Conservation (phyloP, 2,113 vertebrate species). For the Triplophysa dalaica region DNA sequence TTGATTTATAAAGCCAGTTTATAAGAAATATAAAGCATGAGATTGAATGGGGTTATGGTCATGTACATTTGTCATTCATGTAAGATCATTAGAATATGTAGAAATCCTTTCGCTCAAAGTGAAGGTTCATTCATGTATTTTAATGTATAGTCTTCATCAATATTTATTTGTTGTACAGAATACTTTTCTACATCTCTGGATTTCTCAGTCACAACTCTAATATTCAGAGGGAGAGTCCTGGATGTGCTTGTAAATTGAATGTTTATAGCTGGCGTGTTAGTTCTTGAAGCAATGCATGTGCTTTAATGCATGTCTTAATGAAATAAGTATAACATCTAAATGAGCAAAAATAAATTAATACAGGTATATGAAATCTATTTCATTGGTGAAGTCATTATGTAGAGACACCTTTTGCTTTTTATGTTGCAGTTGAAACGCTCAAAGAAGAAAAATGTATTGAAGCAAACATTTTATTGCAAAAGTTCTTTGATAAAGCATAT, state of each 20-base stretch:
- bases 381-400: background rate
- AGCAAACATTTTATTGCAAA: background rate
- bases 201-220: background rate
- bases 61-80: background rate
- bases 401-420: background rate
- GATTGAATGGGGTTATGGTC: background rate
- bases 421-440: background rate
- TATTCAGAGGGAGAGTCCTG: constrained; percentile 9
- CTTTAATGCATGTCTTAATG: background rate
- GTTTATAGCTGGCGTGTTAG: background rate
- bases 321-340: background rate
- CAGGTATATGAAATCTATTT: background rate
- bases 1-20: background rate
- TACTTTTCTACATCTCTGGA: background rate
- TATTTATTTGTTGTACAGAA: constrained; percentile 36
- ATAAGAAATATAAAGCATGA: background rate
- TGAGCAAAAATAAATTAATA: background rate
- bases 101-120: background rate
- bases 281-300: background rate
- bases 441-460: background rate
- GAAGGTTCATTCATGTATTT: constrained; percentile 1
- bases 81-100: background rate
- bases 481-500: background rate
- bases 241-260: background rate
- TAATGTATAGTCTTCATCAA: background rate